Evolutionary conservation across 2,113 vertebrate genomes (phyloP).

Genomic region (Phrynosoma blainvillii): DNA sequence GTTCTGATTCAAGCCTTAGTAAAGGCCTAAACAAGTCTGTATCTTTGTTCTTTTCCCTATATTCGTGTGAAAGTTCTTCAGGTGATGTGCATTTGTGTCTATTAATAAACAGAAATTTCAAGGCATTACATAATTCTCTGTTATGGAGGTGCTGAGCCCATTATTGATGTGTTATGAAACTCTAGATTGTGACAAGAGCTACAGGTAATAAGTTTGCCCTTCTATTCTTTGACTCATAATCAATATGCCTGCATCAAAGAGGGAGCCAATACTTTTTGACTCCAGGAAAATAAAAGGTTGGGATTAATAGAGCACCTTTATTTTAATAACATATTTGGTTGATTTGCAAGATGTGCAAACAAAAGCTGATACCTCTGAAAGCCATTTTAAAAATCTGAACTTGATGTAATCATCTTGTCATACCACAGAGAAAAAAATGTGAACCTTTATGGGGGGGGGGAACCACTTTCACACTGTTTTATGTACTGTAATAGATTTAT

Average conservation of each 20-base stretch:
- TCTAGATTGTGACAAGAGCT: conserved; percentile 20
- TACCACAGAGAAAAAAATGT: neutral
- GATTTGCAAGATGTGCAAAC: conserved; percentile 22
- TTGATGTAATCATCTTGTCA: neutral
- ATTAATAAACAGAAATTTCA: conserved; percentile 21
- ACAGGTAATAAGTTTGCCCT: conserved; percentile 33
- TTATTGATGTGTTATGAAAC: conserved; percentile 37
- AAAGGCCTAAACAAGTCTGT: neutral
- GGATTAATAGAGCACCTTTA: conserved; percentile 9
- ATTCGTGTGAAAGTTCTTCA: neutral
- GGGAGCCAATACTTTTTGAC: neutral
- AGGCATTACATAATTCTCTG: conserved; percentile 21
- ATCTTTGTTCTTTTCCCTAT: neutral
- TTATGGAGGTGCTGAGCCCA: conserved; percentile 6
- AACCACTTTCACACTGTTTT: rapidly evolving
- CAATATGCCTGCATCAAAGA: neutral
- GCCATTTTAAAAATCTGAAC: neutral
- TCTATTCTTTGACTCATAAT: neutral
- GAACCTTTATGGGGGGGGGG: neutral
- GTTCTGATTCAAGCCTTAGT: neutral
- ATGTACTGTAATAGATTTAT: neutral
- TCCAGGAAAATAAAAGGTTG: neutral
- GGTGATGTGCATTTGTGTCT: neutral
- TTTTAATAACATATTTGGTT: neutral
- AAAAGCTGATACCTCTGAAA: neutral